Evolutionary conservation across 2,888 invertebrate species (phyloP).

Genomic region (Geophilus truncorum): DNA sequence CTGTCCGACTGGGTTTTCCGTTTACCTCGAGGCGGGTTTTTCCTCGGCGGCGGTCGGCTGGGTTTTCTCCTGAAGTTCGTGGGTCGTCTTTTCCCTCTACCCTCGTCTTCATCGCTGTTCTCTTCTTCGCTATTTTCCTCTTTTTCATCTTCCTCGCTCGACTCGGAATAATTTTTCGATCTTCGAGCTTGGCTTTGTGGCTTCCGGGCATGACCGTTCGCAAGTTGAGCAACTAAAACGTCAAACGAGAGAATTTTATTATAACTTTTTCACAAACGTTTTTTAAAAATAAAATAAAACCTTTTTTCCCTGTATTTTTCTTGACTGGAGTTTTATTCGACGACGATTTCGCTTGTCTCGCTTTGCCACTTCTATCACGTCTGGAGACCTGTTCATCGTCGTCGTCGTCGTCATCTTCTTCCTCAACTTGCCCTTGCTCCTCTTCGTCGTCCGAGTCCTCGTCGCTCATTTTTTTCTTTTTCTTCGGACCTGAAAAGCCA

Average conservation of each 20-base stretch:
- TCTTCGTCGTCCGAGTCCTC: constrained; percentile 35
- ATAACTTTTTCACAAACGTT: background rate
- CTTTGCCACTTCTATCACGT: background rate
- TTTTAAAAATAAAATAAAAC: background rate
- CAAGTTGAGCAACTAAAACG: constrained; percentile 33
- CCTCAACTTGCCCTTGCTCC: constrained; percentile 40
- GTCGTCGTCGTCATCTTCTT: constrained; percentile 25
- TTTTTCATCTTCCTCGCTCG: constrained; percentile 41
- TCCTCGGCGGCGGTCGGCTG: background rate
- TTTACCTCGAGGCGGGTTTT: background rate
- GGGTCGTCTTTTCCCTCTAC: background rate
- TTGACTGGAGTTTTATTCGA: background rate
- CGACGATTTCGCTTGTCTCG: background rate
- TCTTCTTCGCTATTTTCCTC: constrained; percentile 39
- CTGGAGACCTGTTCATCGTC: background rate
- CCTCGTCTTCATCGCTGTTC: constrained; percentile 41
- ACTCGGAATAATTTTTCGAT: constrained; percentile 43
- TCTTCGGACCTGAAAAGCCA: constrained; percentile 32
- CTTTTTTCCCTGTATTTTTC: background rate
- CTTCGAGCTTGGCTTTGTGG: constrained; percentile 32
- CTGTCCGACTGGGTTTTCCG: background rate
- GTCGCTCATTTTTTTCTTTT: constrained; percentile 38
- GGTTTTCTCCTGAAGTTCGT: background rate
- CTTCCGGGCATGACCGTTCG: constrained; percentile 32
- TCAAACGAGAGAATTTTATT: background rate